Evolutionary conservation across 2,888 invertebrate genomes (phyloP), one percentile per base, ranked within the genome.

Genomic region (Cryptophagus acutangulus): DNA sequence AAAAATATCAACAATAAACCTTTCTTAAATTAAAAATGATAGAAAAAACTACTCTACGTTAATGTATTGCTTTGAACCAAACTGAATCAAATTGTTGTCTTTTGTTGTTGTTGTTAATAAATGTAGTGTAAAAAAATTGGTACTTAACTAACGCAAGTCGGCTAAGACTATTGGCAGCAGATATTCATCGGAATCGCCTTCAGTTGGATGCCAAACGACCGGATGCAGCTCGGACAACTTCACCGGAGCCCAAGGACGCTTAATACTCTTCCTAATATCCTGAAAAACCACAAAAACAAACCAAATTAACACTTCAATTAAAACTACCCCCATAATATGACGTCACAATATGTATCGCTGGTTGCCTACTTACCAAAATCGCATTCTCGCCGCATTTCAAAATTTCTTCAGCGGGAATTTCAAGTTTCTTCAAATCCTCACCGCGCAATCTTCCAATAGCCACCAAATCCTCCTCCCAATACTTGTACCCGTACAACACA

Each of bases 371-470:
- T 17, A 49, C 49, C 37, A 41, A 28, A 13, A 41, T 17, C 18
- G 37, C 41, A 20, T 38, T 30, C n/a, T 41, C 40, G 6, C 18
- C 17, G 10, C 17, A 31, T 9, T 38, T 31, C 5, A 65, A 49
- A 43, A 76, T 67, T 57, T 76, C 73, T 34, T 66, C 66, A 48
- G 74, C 71, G 8, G 81, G 77, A 46, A 82, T 73, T 52, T 74
- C 73, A 25, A 82, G 66, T 30, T 71, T 70, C 47, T 72, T 71
- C 48, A 82, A 66, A 17, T 70, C 71, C 14, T 71, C 59, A 31
- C 76, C 77, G 38, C 80, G 69, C 20, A 83, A 70, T 48, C 82
- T 71, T 25, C 79, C 77, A 36, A 84, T 78, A 14, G 81, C 82
- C 17, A 82, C 70, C 37, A 82, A 65, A 66, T 81, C 78, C 49